Evolutionary conservation across 2,113 vertebrate genomes (phyloP).

Genomic region (Sinocyclocheilus anophthalmus): DNA sequence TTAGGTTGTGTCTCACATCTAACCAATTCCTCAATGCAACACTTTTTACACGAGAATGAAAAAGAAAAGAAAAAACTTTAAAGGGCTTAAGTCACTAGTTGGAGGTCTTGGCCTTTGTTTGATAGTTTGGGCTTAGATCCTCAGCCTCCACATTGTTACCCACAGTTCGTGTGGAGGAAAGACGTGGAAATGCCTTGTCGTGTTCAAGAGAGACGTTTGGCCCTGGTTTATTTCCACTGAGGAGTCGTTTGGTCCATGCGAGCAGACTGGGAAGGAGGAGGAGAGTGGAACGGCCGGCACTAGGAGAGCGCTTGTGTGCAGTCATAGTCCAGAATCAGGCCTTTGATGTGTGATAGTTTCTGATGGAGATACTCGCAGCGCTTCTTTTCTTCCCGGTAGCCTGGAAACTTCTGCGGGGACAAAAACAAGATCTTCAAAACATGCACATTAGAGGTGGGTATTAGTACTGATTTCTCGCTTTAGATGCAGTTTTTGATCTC

Average conservation of each 20-base stretch:
- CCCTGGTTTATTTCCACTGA: slow-evolving; percentile 40
- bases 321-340: slow-evolving; percentile 82
- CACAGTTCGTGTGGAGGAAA: slow-evolving; percentile 61
- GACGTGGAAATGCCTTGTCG: slow-evolving; percentile 66
- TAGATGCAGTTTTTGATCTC: not conserved
- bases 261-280: slow-evolving; percentile 43
- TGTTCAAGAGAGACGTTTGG: slow-evolving; percentile 48
- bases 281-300: slow-evolving; percentile 38
- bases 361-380: slow-evolving; percentile 84
- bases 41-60: slow-evolving; percentile 18
- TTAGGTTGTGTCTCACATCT: slow-evolving; percentile 56
- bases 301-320: slow-evolving; percentile 71
- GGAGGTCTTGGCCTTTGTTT: slow-evolving; percentile 65
- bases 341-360: slow-evolving; percentile 88
- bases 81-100: slow-evolving; percentile 70
- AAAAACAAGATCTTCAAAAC: not conserved
- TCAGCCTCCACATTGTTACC: slow-evolving; percentile 14
- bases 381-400: slow-evolving; percentile 83
- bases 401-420: slow-evolving; percentile 77
- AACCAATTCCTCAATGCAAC: slow-evolving; percentile 50
- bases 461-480: too few relatives aligned
- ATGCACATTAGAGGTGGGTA: too few relatives aligned
- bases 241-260: slow-evolving; percentile 69
- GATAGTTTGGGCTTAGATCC: slow-evolving; percentile 41
- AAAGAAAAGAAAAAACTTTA: slow-evolving; percentile 50